Base-by-base conservation (phyloP, 2,797 vertebrate genomes). In the Neostethus bicornis region DNA sequence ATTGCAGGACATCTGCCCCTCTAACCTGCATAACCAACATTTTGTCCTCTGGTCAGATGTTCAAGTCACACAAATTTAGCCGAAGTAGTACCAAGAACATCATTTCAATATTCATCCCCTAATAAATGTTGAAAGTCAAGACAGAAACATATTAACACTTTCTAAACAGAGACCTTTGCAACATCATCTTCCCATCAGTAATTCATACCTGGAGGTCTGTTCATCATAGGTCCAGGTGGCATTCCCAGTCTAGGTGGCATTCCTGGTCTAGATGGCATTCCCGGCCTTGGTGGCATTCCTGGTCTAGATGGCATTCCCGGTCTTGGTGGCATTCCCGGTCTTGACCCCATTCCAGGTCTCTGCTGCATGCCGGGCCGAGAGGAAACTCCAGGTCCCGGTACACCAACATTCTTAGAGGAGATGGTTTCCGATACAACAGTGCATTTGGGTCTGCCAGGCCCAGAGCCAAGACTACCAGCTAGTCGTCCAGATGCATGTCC, bases 401-500 rank as follows among this genome's bases (percentile, higher is more conserved):
- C 82, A 48, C 92, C 85, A 19, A 97, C 86, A 83, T 95, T 96
- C 88, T 96, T 98, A 13, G 94, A 95, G 49, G 96, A 99, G 77
- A 99, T 96, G 4, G 97, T 99, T 89, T 99, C 97, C 0, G 96
- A 94, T 41, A 98, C 93, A 14, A 99, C 96, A 58, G 97, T 99
- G 73, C 97, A 99, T 67, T 87, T 94, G 3, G 94, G 94, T 87
- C 93, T 95, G 28, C 90, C 92, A 10, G 89, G 91, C 16, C 88
- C 92, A 5, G 66, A 67, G 29, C 46, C 85, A 7, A 77, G 35
- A 45, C 45, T 61, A 51, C 78, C 66, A 23, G 49, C 3, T 0
- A 73, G 72, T 20, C 85, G 62, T 10, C 81, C 83, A 0, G 76
- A 49, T 23, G 43, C 39, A 7, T 51, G 52, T 38, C 79, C 79